phyloP scores from a whole-genome alignment of 2,113 vertebrate genomes.

The Pogona vitticeps region DNA sequence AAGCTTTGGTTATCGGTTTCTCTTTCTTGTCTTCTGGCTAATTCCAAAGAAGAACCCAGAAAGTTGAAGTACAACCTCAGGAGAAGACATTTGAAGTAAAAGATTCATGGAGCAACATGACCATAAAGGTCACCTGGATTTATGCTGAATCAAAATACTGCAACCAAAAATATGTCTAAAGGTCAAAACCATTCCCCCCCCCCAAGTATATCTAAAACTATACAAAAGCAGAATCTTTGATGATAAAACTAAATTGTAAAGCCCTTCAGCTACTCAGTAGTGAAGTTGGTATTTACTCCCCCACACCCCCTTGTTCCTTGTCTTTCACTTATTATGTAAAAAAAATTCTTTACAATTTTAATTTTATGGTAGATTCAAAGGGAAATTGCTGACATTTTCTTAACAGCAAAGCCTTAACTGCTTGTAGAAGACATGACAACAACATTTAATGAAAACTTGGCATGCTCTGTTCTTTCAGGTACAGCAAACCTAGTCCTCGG shows the following conservation, averaged over 20 bases:
- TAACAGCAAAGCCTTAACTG: not conserved
- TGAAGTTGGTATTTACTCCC: not conserved
- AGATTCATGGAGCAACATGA: not conserved
- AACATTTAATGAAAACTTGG: conserved; percentile 5
- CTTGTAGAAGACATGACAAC: not conserved
- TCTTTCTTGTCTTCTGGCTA: not conserved
- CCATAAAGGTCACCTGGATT: not conserved
- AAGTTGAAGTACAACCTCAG: not conserved
- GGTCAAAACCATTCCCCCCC: no score
- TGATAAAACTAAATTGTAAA: not conserved
- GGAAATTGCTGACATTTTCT: conserved; percentile 21
- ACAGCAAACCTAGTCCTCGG: conserved; percentile 6
- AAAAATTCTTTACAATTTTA: not conserved
- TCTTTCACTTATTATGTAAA: conserved; percentile 2
- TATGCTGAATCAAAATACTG: not conserved
- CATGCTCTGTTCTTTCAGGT: conserved; percentile 36
- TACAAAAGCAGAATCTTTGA: not conserved
- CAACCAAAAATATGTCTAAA: not conserved
- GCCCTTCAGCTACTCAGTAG: not conserved
- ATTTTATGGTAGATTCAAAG: conserved; percentile 1
- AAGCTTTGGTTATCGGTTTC: no score
- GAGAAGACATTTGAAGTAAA: conserved; percentile 1
- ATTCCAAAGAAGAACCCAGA: not conserved
- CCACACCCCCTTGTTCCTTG: not conserved
- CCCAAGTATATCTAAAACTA: not conserved